Evolutionary conservation across 2,888 invertebrate species (phyloP).

Genomic region (Cremastinae sp.): DNA sequence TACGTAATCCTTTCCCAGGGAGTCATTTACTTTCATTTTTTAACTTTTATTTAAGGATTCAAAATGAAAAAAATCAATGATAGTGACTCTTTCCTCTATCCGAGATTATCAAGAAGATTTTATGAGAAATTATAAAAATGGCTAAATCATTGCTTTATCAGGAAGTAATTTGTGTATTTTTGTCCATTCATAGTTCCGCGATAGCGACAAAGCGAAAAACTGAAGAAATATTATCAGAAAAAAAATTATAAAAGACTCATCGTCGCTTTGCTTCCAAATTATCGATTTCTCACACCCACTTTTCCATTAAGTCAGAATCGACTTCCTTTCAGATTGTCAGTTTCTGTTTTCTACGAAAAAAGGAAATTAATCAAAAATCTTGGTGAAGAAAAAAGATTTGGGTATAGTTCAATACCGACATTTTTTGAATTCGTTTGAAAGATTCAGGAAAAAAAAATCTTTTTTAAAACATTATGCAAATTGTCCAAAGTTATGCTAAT

Average conservation of each 20-base stretch:
- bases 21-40: constrained; percentile 6
- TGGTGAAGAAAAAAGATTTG: too few relatives aligned
- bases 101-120: not conserved
- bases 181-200: constrained; percentile 7
- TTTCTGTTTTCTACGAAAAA: too few relatives aligned
- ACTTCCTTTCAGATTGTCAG: constrained; percentile 21
- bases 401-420: too few relatives aligned
- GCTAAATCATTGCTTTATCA: constrained; percentile 20
- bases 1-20: constrained; percentile 41
- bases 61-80: constrained; percentile 4
- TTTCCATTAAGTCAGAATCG: too few relatives aligned
- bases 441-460: too few relatives aligned
- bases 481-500: not conserved
- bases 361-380: too few relatives aligned
- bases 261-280: constrained; percentile 1
- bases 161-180: constrained; percentile 24
- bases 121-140: constrained; percentile 31
- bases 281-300: constrained; percentile 18
- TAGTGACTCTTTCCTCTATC: not conserved
- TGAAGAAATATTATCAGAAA: constrained; percentile 1
- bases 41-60: not conserved
- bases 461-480: not conserved
- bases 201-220: constrained; percentile 7
- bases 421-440: too few relatives aligned
- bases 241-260: constrained; percentile 34